phyloP scores from a whole-genome alignment of 2,113 vertebrate species.

The Lampris megalopsis region DNA sequence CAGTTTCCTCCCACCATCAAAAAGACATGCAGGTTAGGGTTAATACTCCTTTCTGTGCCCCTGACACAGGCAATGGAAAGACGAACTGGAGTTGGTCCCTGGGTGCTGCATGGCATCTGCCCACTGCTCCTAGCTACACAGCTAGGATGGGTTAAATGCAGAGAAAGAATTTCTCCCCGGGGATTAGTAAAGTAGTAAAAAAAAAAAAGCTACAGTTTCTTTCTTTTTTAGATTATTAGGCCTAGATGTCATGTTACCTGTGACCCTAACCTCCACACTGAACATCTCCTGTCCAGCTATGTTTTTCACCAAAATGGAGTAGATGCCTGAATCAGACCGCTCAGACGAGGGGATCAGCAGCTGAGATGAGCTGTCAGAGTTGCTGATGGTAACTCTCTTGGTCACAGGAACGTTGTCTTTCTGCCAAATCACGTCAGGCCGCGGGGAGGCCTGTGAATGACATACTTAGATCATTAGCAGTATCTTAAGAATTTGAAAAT shows the following conservation, averaged over 20 bases:
- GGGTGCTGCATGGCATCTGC: too few relatives aligned
- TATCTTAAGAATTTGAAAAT: neutral
- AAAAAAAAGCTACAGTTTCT: too few relatives aligned
- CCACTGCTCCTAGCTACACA: too few relatives aligned
- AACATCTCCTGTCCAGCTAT: conserved; percentile 81
- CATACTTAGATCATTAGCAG: neutral
- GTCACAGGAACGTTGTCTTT: conserved; percentile 87
- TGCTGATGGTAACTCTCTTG: conserved; percentile 76
- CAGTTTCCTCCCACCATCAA: too few relatives aligned
- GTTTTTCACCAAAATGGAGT: conserved; percentile 83
- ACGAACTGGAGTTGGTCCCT: too few relatives aligned
- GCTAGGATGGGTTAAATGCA: too few relatives aligned
- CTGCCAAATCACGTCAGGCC: conserved; percentile 85
- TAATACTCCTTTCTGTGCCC: too few relatives aligned
- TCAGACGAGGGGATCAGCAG: conserved; percentile 87
- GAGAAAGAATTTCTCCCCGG: too few relatives aligned
- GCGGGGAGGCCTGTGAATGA: conserved; percentile 83
- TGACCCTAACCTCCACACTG: conserved; percentile 85
- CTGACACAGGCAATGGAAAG: too few relatives aligned
- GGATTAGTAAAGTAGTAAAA: too few relatives aligned
- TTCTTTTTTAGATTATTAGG: too few relatives aligned
- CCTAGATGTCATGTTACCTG: conserved; percentile 79
- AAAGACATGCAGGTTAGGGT: too few relatives aligned
- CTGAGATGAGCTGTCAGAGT: conserved; percentile 82
- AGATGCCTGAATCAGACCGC: conserved; percentile 84